These are phyloP conservation scores for Geodia barretti DNA, from an alignment of 37 sponge, comb jelly and placozoan species.

Conservation along the genomic window DNA sequence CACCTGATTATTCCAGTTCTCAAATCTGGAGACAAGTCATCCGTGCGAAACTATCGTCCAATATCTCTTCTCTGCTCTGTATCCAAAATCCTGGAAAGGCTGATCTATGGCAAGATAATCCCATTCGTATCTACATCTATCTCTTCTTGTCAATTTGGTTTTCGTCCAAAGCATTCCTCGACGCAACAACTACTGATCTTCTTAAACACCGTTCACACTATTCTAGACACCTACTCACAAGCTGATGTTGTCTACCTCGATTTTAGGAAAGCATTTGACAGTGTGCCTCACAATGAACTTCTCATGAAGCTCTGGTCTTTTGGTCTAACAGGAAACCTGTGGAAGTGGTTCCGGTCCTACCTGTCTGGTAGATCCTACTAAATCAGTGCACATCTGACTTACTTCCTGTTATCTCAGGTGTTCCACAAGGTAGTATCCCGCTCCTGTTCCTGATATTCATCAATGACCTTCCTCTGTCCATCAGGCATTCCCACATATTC, in stretches of 20 bases:
- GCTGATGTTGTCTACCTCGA: background rate
- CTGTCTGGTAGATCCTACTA: background rate
- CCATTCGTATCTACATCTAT: no score
- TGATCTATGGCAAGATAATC: no score
- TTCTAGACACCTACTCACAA: background rate
- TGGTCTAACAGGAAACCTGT: background rate
- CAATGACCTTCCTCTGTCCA: background rate
- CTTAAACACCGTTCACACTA: no score
- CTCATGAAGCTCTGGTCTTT: background rate
- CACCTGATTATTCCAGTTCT: background rate
- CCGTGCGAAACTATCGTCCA: no score
- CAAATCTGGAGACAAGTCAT: no score
- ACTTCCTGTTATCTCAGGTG: background rate
- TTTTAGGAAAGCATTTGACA: constrained; percentile 2
- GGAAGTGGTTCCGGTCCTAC: background rate
- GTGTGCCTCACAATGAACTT: background rate
- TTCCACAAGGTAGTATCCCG: constrained; percentile 7
- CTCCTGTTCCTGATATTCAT: background rate
- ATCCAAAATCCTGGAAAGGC: no score
- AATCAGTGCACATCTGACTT: background rate
- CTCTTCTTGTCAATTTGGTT: no score
- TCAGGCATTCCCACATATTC: background rate
- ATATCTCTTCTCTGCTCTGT: no score
- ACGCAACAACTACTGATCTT: background rate
- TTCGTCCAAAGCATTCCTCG: background rate